Evolutionary conservation across 2,888 invertebrate genomes (phyloP), one percentile per base, ranked within the genome.

Genomic region (Ceratothoa steindachneri): DNA sequence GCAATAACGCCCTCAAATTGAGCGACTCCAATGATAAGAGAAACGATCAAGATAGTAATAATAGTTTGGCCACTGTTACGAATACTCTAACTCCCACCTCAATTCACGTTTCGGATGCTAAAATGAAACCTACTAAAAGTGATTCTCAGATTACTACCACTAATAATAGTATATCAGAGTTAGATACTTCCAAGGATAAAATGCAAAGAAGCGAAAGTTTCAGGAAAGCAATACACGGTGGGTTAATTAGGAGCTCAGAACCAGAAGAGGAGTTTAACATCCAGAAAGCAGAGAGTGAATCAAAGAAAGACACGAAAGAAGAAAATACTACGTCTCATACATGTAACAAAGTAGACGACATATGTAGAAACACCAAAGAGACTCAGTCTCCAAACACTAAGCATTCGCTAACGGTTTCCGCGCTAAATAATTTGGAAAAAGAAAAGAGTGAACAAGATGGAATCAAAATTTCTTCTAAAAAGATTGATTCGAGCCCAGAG

Each of bases 121-220:
- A 22, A n/a, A n/a, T 12, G 9, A 60, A 24, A 1, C 9, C 60
- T 22, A 60, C n/a, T 24, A 24, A n/a, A 1, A 15, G 24, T 7
- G 60, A 60, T n/a, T 24, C 3, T 24, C 2, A 60, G 2, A 60
- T 12, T 60, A n/a, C 24, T n/a, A 3, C 19, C 19, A n/a, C 52
- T 2, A n/a, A n/a, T 4, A 60, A n/a, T 24, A 24, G 22, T 12
- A 22, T 60, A 7, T 22, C 60, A 1, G 60, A 22, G 12, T n/a
- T 12, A 2, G 60, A 60, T 27, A n/a, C 28, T 1, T 29, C 24
- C 2, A 71, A 71, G 31, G 77, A 77, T 19, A 75, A 75, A 51
- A 71, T 78, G 22, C 71, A 52, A 41, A 65, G 79, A 30, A 79
- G 76, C 64, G 76, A 79, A 52, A 79, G 79, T 67, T 79, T 79